Base-by-base conservation (phyloP, 2,797 vertebrate genomes). In the Ciconia nigra region DNA sequence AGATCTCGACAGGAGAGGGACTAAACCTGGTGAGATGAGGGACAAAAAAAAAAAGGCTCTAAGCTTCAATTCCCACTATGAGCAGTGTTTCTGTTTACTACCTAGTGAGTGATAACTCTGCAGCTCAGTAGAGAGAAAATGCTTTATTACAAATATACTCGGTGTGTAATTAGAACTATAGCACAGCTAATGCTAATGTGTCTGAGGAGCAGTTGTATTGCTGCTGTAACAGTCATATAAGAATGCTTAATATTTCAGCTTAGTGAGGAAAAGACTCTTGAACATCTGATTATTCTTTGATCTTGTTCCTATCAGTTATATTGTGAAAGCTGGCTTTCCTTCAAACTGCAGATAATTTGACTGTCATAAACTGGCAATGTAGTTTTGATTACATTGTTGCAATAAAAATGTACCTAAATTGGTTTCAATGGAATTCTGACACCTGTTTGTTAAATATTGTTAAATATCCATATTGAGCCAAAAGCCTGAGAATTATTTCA, bases 401-500 rank as follows among this genome's bases (percentile, higher is more conserved):
- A 70, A 81, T 71, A 77, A 87, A 95, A 92, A 74, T 49, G 10
- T 87, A 73, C 35, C 10, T 13, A 74, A 77, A 90, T 78, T 67
- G 31, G 29, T 90, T 93, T 95, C 57, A 83, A 25, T 73, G 35
- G 46, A 84, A 81, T 87, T 91, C 15, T 89, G 92, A 83, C 79
- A 86, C 65, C n/a, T 83, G 52, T 87, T 94, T 93, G 82, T 58
- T 95, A 96, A 93, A 93, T 78, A 83, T 89, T 89, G 19, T 83
- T 94, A 85, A 93, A 74, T 88, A 81, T n/a, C 80, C 90, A 29
- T 39, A 62, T 57, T 5, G 4, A 96, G 33, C 29, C 46, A 85
- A 77, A 95, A 91, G 8, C 11, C 28, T 87, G 18, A 59, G 39
- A 72, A 89, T 59, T 74, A 63, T 35, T 87, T 87, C 69, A 44